Evolutionary conservation across 2,888 invertebrate genomes (phyloP), one percentile per base, ranked within the genome.

Genomic region (Platycheirus rosarum): DNA sequence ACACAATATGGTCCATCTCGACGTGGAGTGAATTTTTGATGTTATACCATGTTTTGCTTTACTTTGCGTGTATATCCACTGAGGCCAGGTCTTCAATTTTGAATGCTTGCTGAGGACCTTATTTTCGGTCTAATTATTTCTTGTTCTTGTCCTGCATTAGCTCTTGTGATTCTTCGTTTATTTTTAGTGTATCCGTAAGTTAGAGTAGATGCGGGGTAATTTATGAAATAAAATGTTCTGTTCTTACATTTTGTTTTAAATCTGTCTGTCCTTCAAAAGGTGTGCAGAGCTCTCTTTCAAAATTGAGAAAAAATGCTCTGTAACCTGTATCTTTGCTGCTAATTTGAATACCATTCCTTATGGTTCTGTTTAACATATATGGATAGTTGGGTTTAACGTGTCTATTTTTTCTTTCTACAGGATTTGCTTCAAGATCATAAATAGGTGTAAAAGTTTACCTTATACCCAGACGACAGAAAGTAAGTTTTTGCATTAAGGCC

Each of bases 321-420:
- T n/a, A n/a, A n/a, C n/a, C n/a, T n/a, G n/a, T n/a, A n/a, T n/a
- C n/a, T n/a, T n/a, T n/a, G n/a, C n/a, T n/a, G n/a, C n/a, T n/a
- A n/a, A n/a, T n/a, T n/a, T n/a, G n/a, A n/a, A n/a, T n/a, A n/a
- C n/a, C n/a, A n/a, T n/a, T n/a, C n/a, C n/a, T n/a, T n/a, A n/a
- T n/a, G n/a, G n/a, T 29, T 29, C 29, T 29, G 29, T 8, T 29
- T 29, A 8, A 29, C 29, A 29, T 29, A n/a, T 5, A 42, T 42
- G 5, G 42, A 11, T 40, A 16, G 8, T 35, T 57, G 32, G 7
- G 65, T 37, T 46, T 73, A 2, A 73, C n/a, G 18, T 73, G 63
- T 13, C 73, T n/a, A 40, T 76, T 84, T 20, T 78, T 75, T 0
- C 77, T 0, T 49, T 37, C n/a, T n/a, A n/a, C 0, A 87, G 40